Evolutionary conservation across 2,888 invertebrate species (phyloP), one percentile per base, ranked within the genome.

Genomic region (Heteromyza rotundicornis): DNA sequence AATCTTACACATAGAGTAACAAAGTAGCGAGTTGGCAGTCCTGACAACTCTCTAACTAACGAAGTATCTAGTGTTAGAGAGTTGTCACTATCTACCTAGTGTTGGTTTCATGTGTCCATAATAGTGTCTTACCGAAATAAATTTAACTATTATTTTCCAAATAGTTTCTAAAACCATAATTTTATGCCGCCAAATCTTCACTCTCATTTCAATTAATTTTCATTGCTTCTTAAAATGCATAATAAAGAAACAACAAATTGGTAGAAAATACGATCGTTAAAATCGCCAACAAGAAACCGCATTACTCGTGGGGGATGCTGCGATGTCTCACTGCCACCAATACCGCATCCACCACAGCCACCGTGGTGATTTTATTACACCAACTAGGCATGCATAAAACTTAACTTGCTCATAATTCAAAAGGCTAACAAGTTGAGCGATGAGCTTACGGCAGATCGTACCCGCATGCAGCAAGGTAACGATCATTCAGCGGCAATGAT

Each of bases 261-360:
- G 36, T 35, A 36, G 40, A 56, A 58, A 58, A 23, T 52, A 20
- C 58, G 36, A 36, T 58, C 58, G 57, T 57, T n/a, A 57, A 56
- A 56, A 32, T 12, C 40, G 14, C 14, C 44, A 23, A 47, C n/a
- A 56, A 47, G 40, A 14, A 17, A 16, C 24, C n/a, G 14, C 40
- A 40, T 3, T 40, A 7, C 40, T 5, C 32, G 32, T 12, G 12
- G 32, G 12, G 12, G 5, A 5, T 5, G 32, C 32, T 32, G 5
- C 32, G 12, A 32, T 32, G 32, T 12, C 7, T 32, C 12, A 12
- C 5, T 32, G 32, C 5, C 7, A 32, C 32, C 32, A 32, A 5
- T 12, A 12, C 32, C 32, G 5, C 7, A 12, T 5, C 32, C 40
- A n/a, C n/a, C 40, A n/a, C 40, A 3, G 40, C 40, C n/a, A n/a